Evolutionary conservation across 2,113 vertebrate species (phyloP), one percentile per base, ranked within the genome.

Genomic region (Sarotherodon lohbergeri): DNA sequence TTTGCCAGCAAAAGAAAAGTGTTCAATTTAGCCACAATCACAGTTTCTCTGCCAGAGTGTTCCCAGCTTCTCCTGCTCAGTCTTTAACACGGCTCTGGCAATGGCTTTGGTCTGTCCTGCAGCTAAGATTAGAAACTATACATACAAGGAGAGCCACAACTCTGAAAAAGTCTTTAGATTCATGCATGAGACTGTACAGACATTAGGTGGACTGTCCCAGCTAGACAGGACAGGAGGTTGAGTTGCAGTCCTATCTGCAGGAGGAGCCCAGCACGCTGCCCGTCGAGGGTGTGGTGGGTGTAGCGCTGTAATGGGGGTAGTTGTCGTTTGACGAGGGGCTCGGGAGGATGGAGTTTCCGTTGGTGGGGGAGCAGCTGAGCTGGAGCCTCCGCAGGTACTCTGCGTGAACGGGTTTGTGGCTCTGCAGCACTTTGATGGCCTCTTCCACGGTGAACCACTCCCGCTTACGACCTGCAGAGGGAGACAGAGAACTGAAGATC

Each of bases 371-470:
- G 88, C 97, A 98, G 94, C 95, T 98, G 96, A 98, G 98, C 96
- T 98, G 97, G 92, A 99, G 95, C 24, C 97, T 97, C 92, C 98
- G 97, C 84, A 99, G 97, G 92, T 99, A 99, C 0, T 99, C 98
- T 0, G 98, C 98, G 76, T 99, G 98, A 88, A 99, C 98, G 0
- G 98, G 98, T 93, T 99, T 99, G 94, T 99, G 97, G 94, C 94
- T 97, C 96, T 98, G 98, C 95, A 99, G 97, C 94, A 98, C 97
- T 94, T 96, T 97, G 68, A 99, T 96, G 92, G 98, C 98, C 57
- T 99, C 98, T 19, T 99, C 98, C 63, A 99, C 97, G 7, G 97
- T 97, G 95, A 99, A 99, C 98, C 98, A 99, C 94, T 99, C 97
- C 94, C 98, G 97, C 96, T 99, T 99, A 90, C 98, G 98, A 93